Conservation (phyloP, 2,888 invertebrate species). For the Limnephilus auricula region DNA sequence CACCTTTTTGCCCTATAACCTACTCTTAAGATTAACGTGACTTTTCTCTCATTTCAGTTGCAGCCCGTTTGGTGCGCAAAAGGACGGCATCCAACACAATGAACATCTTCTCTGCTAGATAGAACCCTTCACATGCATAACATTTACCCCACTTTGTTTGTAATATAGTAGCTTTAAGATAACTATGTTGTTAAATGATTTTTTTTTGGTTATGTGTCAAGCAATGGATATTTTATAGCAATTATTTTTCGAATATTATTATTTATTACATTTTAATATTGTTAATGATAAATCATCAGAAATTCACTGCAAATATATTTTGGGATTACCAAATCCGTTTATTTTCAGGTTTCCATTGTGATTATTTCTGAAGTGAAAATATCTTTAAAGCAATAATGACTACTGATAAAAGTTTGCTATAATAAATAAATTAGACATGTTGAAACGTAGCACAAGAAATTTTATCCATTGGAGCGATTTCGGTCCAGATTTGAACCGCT, state of each 20-base stretch:
- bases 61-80: slow-evolving; percentile 84
- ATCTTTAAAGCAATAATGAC: slow-evolving; percentile 25
- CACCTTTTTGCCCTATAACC: no score
- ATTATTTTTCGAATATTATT: slow-evolving; percentile 35
- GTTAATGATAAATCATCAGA: slow-evolving; percentile 13
- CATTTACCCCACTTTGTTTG: neutral
- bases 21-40: no score
- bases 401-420: neutral
- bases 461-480: no score
- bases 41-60: slow-evolving; percentile 78
- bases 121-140: slow-evolving; percentile 70
- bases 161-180: slow-evolving; percentile 17
- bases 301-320: neutral
- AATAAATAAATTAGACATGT: neutral
- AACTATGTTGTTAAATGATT: slow-evolving; percentile 32
- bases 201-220: slow-evolving; percentile 8
- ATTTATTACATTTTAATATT: slow-evolving; percentile 12
- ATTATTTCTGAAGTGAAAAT: slow-evolving; percentile 17
- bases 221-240: slow-evolving; percentile 43
- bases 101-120: slow-evolving; percentile 87
- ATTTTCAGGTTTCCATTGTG: neutral
- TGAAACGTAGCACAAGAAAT: neutral
- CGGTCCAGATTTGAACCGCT: no score
- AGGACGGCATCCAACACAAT: slow-evolving; percentile 85
- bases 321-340: neutral